Conservation (phyloP, 2,888 invertebrate species). For the Magallana nippona region DNA sequence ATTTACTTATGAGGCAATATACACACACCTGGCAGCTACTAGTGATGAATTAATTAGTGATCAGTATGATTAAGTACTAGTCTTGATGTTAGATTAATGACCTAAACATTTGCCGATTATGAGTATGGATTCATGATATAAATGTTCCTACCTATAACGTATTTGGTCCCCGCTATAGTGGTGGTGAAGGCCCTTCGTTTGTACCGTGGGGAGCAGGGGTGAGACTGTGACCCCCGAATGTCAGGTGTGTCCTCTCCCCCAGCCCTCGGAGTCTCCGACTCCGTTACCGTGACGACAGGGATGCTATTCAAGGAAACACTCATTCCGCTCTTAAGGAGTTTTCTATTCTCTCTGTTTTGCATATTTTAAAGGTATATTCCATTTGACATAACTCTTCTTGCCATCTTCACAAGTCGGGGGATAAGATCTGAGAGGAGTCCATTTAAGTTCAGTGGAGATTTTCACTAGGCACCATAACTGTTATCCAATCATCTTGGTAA, state of each 20-base stretch:
- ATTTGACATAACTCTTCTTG: neutral
- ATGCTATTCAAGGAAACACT: conserved; percentile 64
- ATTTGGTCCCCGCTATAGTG: conserved; percentile 67
- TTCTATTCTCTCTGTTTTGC: conserved; percentile 26
- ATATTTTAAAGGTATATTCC: conserved; percentile 26
- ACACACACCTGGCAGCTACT: too few species aligned
- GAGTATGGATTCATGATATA: neutral
- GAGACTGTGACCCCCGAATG: conserved; percentile 57
- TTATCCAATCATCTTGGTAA: conserved; percentile 24
- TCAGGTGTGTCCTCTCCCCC: conserved; percentile 44
- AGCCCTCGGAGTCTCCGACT: neutral
- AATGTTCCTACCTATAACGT: conserved; percentile 65
- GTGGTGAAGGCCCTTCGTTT: conserved; percentile 67
- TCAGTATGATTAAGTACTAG: too few species aligned
- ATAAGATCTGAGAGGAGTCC: neutral
- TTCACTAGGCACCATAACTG: neutral
- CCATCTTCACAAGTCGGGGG: neutral
- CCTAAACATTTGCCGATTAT: neutral
- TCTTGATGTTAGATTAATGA: too few species aligned
- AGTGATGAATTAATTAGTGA: too few species aligned
- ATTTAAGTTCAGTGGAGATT: neutral
- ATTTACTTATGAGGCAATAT: too few species aligned
- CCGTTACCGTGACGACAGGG: conserved; percentile 62
- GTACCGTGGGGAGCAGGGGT: conserved; percentile 59
- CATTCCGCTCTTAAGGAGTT: conserved; percentile 47